Evolutionary conservation across 2,113 vertebrate species (phyloP).

Genomic region (Mormyrus lacerda): DNA sequence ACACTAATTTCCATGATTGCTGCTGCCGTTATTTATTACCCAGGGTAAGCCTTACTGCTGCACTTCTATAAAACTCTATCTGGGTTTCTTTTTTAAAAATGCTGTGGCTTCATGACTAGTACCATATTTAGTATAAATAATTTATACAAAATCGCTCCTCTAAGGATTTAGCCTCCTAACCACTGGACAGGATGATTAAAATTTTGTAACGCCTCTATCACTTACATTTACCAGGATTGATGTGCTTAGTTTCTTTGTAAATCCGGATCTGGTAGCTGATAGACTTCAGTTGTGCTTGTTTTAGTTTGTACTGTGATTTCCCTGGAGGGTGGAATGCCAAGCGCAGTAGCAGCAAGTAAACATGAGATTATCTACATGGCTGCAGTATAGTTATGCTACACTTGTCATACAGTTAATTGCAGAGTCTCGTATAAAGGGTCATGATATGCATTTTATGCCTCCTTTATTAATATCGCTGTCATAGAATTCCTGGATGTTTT

Average conservation of each 20-base stretch:
- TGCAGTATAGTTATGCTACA: neutral
- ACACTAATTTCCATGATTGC: neutral
- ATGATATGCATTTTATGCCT: neutral
- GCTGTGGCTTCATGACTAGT: neutral
- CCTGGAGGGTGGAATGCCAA: neutral
- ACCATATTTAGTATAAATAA: neutral
- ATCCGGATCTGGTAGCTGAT: neutral
- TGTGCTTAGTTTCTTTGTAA: neutral
- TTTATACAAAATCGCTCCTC: neutral
- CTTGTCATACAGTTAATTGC: neutral
- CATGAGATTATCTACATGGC: neutral
- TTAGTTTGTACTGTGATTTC: neutral
- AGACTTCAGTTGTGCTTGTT: neutral
- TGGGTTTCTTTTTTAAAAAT: neutral
- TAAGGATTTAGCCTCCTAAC: neutral
- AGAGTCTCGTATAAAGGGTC: neutral
- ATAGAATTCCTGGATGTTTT: neutral
- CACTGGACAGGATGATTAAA: conserved; percentile 6
- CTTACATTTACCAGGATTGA: neutral
- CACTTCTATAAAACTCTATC: neutral
- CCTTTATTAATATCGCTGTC: neutral
- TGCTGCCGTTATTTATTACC: neutral
- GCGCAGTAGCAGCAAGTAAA: neutral
- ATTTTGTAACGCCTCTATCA: neutral
- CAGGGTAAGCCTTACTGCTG: neutral